A percentile compares a stretch with the other conserved stretches of the same genome.
Evolutionary conservation across 2,888 invertebrate species (phyloP).

Genomic region (Mythimna vitellina): DNA sequence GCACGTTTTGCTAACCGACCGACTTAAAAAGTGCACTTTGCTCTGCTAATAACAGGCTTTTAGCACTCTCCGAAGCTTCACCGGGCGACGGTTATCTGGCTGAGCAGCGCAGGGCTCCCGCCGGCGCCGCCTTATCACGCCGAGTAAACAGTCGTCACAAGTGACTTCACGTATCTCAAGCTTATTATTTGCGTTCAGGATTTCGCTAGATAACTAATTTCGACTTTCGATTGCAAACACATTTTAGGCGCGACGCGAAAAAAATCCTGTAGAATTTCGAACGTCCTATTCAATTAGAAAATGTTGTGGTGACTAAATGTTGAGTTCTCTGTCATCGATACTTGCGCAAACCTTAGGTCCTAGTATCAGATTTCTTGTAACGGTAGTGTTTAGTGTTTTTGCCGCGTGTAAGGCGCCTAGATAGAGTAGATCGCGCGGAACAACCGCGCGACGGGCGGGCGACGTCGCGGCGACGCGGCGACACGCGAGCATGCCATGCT

Average conservation of each 20-base stretch:
- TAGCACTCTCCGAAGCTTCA: constrained; percentile 83
- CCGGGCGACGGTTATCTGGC: constrained; percentile 81
- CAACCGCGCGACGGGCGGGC: constrained; percentile 72
- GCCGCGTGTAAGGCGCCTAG: constrained; percentile 64
- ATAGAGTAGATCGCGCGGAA: constrained; percentile 49
- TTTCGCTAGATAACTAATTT: constrained; percentile 81
- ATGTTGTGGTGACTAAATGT: constrained; percentile 38
- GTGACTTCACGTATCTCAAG: constrained; percentile 82
- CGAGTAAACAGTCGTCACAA: constrained; percentile 86
- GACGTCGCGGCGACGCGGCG: constrained; percentile 71
- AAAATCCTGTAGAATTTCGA: constrained; percentile 61
- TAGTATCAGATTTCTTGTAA: constrained; percentile 76
- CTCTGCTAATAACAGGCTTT: constrained; percentile 84
- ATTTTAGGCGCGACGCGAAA: constrained; percentile 62
- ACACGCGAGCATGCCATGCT: constrained; percentile 81
- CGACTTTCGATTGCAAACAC: constrained; percentile 70
- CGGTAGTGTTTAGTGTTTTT: constrained; percentile 63
- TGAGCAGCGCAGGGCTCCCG: constrained; percentile 78
- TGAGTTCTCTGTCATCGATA: constrained; percentile 66
- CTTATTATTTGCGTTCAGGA: constrained; percentile 84
- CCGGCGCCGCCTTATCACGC: constrained; percentile 88
- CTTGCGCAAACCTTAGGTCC: constrained; percentile 60
- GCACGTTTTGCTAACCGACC: constrained; percentile 72
- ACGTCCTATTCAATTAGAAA: constrained; percentile 45
- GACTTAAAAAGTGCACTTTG: constrained; percentile 81